phyloP scores from a whole-genome alignment of 1,140 invertebrate species.

The Drosophila tsacasi region DNA sequence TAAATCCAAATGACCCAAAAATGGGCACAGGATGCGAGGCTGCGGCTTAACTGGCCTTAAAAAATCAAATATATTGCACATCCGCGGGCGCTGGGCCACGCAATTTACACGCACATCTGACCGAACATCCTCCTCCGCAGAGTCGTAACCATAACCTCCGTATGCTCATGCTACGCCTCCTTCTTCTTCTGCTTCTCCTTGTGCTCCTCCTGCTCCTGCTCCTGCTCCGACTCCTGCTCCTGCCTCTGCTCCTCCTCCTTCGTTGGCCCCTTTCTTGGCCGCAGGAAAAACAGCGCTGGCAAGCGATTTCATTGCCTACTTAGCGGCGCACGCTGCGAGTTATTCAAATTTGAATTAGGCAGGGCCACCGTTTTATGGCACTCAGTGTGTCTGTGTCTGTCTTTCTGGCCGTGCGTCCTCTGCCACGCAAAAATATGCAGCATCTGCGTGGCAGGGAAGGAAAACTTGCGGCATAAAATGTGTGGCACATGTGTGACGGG shows the following conservation, averaged over 20 bases:
- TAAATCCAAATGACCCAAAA: constrained; percentile 67
- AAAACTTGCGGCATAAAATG: constrained; percentile 56
- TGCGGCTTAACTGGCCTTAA: constrained; percentile 68
- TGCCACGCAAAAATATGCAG: constrained; percentile 33
- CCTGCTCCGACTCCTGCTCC: neutral
- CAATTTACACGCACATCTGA: constrained; percentile 57
- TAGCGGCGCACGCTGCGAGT: constrained; percentile 69
- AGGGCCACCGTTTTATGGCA: constrained; percentile 59
- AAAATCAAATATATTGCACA: constrained; percentile 63
- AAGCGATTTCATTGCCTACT: constrained; percentile 70
- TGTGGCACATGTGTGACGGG: constrained; percentile 57
- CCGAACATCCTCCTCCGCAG: constrained; percentile 27
- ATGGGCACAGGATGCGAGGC: constrained; percentile 27
- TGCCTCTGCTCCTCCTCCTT: neutral
- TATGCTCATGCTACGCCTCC: neutral
- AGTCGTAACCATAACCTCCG: constrained; percentile 18
- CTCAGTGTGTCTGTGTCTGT: constrained; percentile 12
- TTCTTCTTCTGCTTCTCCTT: neutral
- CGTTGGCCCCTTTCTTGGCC: neutral
- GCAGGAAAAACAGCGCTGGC: constrained; percentile 14
- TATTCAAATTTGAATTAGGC: constrained; percentile 79
- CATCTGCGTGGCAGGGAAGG: constrained; percentile 19
- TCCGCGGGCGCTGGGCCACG: constrained; percentile 33
- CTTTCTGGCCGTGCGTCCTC: neutral
- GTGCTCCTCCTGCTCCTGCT: neutral